Base-by-base conservation (phyloP, 2,797 vertebrate genomes). In the Limosa lapponica region DNA sequence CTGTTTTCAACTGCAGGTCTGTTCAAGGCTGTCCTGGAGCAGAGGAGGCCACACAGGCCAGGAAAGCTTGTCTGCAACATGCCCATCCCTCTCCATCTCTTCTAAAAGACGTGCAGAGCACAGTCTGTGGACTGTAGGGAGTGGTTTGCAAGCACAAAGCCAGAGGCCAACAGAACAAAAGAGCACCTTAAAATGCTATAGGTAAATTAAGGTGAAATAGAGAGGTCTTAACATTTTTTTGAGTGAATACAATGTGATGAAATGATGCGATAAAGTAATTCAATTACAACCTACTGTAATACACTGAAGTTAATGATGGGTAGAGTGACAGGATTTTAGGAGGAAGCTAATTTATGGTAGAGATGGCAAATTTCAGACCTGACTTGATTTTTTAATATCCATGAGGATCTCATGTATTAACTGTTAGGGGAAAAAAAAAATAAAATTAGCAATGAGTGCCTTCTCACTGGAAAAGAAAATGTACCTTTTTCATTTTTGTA, bases 61-160 rank as follows among this genome's bases (percentile, higher is more conserved):
- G 55, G 16, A 79, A 65, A 89, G 2, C 4, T 5, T 32, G 11
- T 36, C 49, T 58, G 54, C 39, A 77, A 43, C 19, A 9, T 70
- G 10, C 32, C 16, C 20, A 25, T 52, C 16, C 11, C 30, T 67
- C n/a, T 73, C 20, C 24, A 24, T 28, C 19, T 34, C 41, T 52
- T 10, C 39, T 28, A 20, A 78, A 71, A 88, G 16, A 17, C 7
- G 36, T 73, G 11, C 20, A 75, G 30, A 59, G 25, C 12, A 64
- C 7, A 51, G 3, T 32, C 27, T 2, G 0, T 7, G 43, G 37
- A 28, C 17, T 2, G 2, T 16, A 57, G 12, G 17, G 37, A 55
- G 6, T 14, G 13, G 4, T 4, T 19, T 24, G 17, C 27, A 89
- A 91, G 49, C 19, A 19, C 5, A 36, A 71, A 77, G 11, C 7